These are phyloP conservation scores for Morone saxatilis DNA, from an alignment of 2,113 vertebrate genomes.

Conservation along the genomic window DNA sequence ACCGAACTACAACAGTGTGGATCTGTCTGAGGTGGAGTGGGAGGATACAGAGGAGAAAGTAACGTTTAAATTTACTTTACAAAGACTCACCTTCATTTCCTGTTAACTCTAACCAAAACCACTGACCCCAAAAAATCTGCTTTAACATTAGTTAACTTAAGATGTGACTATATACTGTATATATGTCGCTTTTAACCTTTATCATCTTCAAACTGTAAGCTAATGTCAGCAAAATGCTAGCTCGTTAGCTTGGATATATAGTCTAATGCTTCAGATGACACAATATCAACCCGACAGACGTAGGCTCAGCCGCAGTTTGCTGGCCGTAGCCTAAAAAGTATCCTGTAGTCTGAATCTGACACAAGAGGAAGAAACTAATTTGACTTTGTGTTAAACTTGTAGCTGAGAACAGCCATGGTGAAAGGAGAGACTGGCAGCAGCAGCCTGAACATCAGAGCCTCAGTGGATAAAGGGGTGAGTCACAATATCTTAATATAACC, in stretches of 20 bases:
- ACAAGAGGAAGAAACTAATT: background rate
- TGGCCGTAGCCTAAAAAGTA: no score
- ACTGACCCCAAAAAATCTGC: no score
- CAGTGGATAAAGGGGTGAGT: constrained; percentile 94
- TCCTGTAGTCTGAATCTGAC: background rate
- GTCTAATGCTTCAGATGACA: no score
- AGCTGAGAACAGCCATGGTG: constrained; percentile 97
- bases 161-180: no score
- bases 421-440: constrained; percentile 91
- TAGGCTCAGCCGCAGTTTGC: no score
- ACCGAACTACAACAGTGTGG: constrained; percentile 98
- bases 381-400: background rate
- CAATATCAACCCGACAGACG: background rate
- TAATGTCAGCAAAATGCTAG: no score
- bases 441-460: constrained; percentile 88
- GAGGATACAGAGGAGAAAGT: constrained; percentile 92
- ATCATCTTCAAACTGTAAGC: no score
- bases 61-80: constrained; percentile 8
- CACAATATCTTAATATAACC: background rate
- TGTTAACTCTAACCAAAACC: no score
- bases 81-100: background rate
- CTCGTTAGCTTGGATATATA: no score
- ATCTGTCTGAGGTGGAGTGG: constrained; percentile 97
- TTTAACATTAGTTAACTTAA: no score
- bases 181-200: no score